Percentiles rank a stretch among this genome's conserved stretches.
Evolutionary conservation across 2,888 invertebrate species (phyloP).

Genomic region (Nycteola revayana): DNA sequence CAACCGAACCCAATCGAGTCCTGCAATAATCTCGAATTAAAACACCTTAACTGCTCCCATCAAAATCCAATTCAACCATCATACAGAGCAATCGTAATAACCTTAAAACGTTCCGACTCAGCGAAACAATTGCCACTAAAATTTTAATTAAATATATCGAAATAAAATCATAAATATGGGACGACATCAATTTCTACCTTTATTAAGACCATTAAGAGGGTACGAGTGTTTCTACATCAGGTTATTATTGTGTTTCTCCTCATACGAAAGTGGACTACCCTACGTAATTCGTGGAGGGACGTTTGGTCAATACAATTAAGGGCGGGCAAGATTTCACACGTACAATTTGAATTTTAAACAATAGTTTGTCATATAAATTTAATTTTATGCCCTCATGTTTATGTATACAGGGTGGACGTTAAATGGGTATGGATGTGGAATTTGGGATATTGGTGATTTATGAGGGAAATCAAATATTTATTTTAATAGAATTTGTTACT

Average conservation of each 20-base stretch:
- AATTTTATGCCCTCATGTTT: conserved; percentile 64
- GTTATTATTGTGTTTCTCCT: conserved; percentile 33
- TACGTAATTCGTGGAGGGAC: conserved; percentile 47
- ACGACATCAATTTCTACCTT: conserved; percentile 73
- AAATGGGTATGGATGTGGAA: no score
- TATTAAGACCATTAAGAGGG: conserved; percentile 78
- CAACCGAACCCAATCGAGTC: conserved; percentile 7
- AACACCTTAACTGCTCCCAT: no score
- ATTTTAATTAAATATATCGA: conserved; percentile 79
- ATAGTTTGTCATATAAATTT: conserved; percentile 81
- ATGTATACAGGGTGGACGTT: conserved; percentile 47
- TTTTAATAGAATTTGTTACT: no score
- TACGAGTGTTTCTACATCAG: conserved; percentile 58
- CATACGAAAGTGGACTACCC: conserved; percentile 48
- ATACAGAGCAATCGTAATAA: conserved; percentile 10
- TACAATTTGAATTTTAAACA: conserved; percentile 81
- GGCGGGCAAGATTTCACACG: conserved; percentile 75
- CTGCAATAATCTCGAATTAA: no score
- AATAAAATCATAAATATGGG: conserved; percentile 76
- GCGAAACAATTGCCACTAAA: conserved; percentile 45
- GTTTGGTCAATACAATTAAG: conserved; percentile 78
- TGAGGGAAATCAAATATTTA: no score
- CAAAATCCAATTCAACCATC: conserved; percentile 25
- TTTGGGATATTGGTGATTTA: no score
- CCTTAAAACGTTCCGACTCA: conserved; percentile 7